Conservation (phyloP, 2,797 vertebrate genomes). For the Crenichthys baileyi region DNA sequence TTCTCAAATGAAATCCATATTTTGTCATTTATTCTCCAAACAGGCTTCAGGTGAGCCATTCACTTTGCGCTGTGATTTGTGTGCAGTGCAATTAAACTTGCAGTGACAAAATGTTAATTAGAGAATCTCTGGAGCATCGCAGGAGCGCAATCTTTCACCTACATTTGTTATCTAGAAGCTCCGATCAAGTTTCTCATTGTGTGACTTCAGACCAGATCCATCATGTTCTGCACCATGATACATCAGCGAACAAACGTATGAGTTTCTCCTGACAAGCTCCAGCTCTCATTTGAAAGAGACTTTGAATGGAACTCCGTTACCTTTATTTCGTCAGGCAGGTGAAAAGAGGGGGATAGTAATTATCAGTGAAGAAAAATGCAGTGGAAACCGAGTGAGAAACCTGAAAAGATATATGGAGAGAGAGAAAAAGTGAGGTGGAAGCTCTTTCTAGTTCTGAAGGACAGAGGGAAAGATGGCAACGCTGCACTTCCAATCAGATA, state of each 20-base stretch:
- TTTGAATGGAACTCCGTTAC: slow-evolving; percentile 29
- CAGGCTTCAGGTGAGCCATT: too few relatives aligned
- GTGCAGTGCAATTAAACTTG: neutral
- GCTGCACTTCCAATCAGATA: slow-evolving; percentile 76
- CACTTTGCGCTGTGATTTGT: neutral
- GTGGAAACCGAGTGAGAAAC: slow-evolving; percentile 32
- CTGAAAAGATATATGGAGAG: slow-evolving; percentile 32
- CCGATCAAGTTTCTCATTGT: neutral
- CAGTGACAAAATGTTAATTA: neutral
- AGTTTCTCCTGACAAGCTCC: slow-evolving; percentile 25
- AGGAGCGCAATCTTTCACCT: neutral
- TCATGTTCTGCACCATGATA: slow-evolving; percentile 10
- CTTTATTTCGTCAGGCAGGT: slow-evolving; percentile 29
- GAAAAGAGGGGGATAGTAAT: slow-evolving; percentile 2
- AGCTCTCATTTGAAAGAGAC: slow-evolving; percentile 30
- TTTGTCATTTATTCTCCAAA: neutral
- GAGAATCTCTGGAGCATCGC: neutral
- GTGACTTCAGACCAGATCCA: neutral
- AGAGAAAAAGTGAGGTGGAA: slow-evolving; percentile 28
- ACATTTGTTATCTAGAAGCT: neutral
- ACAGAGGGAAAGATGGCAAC: slow-evolving; percentile 69
- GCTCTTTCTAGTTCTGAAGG: slow-evolving; percentile 66
- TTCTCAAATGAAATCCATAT: neutral
- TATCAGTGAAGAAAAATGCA: slow-evolving; percentile 24
- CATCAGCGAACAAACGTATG: slow-evolving; percentile 25